Evolutionary conservation across 2,888 invertebrate genomes (phyloP).

Genomic region (Phortica magna): DNA sequence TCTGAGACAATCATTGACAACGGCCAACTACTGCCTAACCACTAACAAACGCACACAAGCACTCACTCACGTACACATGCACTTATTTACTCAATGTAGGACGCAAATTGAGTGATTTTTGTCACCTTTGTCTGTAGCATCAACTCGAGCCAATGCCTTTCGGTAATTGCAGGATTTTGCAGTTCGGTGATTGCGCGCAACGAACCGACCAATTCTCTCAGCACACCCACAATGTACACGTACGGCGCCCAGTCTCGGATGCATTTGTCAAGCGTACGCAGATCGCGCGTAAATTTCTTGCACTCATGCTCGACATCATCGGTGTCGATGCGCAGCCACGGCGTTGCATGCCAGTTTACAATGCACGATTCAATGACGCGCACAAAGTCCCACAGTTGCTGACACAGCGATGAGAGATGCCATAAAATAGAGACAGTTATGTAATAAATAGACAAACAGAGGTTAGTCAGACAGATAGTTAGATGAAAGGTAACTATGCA

Average conservation of each 20-base stretch:
- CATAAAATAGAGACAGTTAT: not conserved
- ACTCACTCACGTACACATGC: conserved; percentile 20
- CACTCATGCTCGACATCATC: conserved; percentile 97
- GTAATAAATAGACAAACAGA: conserved; percentile 14
- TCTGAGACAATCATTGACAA: conserved; percentile 9
- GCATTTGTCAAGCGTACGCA: conserved; percentile 90
- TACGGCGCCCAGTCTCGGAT: conserved; percentile 90
- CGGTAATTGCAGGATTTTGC: conserved; percentile 96
- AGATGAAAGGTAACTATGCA: not conserved
- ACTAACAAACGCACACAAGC: not conserved
- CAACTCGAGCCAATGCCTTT: conserved; percentile 96
- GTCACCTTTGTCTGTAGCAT: conserved; percentile 94
- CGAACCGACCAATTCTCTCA: conserved; percentile 96
- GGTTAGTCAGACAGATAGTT: not conserved
- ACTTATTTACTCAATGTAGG: not conserved
- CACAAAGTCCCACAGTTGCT: conserved; percentile 95
- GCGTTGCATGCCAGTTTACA: conserved; percentile 94
- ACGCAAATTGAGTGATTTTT: not conserved
- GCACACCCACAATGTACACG: conserved; percentile 86
- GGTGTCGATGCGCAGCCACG: conserved; percentile 96
- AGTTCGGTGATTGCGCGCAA: conserved; percentile 94
- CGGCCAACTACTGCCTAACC: not conserved
- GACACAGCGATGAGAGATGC: conserved; percentile 41
- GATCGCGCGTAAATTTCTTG: conserved; percentile 93
- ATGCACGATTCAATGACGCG: conserved; percentile 89